A percentile compares a stretch with the other conserved stretches of the same genome.
phyloP scores from a whole-genome alignment of 1,140 invertebrate genomes.

The Whitmania pigra region DNA sequence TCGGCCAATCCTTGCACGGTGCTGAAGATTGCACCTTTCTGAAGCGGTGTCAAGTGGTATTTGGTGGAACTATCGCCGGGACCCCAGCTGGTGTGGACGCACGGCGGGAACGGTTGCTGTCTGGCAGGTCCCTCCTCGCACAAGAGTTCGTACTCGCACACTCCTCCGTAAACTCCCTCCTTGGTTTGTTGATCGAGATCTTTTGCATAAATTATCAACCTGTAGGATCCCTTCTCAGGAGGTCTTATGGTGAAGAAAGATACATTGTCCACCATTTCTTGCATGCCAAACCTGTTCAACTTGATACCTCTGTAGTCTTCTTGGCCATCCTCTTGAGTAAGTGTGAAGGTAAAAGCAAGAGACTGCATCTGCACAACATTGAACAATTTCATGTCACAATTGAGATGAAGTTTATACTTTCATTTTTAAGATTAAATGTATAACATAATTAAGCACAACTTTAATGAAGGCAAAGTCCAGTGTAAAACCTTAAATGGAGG shows the following conservation, averaged over 20 bases:
- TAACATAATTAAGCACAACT: not conserved
- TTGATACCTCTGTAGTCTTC: constrained; percentile 37
- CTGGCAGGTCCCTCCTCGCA: constrained; percentile 18
- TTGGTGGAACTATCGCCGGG: constrained; percentile 26
- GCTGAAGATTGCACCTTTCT: constrained; percentile 35
- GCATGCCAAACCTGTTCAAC: constrained; percentile 39
- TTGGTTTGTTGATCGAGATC: constrained; percentile 38
- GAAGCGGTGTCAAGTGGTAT: constrained; percentile 37
- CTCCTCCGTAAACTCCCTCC: constrained; percentile 41
- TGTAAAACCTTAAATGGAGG: constrained; percentile 21
- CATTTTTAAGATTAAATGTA: not conserved
- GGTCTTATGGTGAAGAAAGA: constrained; percentile 40
- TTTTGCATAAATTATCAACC: constrained; percentile 41
- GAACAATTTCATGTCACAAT: not conserved
- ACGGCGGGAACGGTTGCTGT: constrained; percentile 39
- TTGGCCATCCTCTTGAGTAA: constrained; percentile 36
- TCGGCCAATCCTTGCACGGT: constrained; percentile 28
- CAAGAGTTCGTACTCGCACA: constrained; percentile 41
- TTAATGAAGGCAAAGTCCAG: not conserved
- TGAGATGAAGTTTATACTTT: not conserved
- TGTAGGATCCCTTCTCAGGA: constrained; percentile 38
- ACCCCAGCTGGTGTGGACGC: constrained; percentile 40
- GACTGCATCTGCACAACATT: constrained; percentile 26
- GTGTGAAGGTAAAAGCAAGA: constrained; percentile 41
- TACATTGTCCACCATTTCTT: constrained; percentile 36